Evolutionary conservation across 2,888 invertebrate species (phyloP).

Genomic region (Hemistola chrysoprasaria): DNA sequence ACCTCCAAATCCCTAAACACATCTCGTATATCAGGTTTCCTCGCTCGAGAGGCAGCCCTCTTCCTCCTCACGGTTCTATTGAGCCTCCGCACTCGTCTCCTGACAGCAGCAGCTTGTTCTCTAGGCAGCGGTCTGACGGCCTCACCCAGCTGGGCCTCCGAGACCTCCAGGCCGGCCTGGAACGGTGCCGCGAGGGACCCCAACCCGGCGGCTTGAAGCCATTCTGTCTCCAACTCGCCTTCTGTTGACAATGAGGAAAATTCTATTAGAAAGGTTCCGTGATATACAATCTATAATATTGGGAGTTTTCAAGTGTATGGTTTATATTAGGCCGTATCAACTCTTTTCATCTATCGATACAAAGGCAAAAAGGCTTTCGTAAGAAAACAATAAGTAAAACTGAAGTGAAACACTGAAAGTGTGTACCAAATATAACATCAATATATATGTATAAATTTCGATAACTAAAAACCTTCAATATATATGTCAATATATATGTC

Average conservation of each 20-base stretch:
- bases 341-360: too few species aligned
- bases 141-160: conserved; percentile 84
- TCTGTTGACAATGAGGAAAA: conserved; percentile 71
- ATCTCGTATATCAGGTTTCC: conserved; percentile 91
- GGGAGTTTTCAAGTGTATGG: too few species aligned
- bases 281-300: too few species aligned
- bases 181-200: conserved; percentile 87
- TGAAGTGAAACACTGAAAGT: too few species aligned
- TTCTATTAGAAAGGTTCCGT: too few species aligned
- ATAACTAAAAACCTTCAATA: too few species aligned
- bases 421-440: too few species aligned
- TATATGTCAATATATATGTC: too few species aligned
- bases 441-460: too few species aligned
- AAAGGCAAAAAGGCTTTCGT: too few species aligned
- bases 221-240: conserved; percentile 89
- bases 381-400: too few species aligned
- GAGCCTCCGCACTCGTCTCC: conserved; percentile 87
- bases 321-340: too few species aligned
- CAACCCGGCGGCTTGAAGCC: conserved; percentile 88
- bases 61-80: conserved; percentile 88
- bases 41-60: conserved; percentile 78
- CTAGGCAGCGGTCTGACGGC: conserved; percentile 84
- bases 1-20: conserved; percentile 93
- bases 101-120: conserved; percentile 90
- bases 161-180: conserved; percentile 86